These are phyloP conservation scores for Leptinotarsa rubiginosa DNA, from an alignment of 2,888 invertebrate species.

Conservation along the genomic window DNA sequence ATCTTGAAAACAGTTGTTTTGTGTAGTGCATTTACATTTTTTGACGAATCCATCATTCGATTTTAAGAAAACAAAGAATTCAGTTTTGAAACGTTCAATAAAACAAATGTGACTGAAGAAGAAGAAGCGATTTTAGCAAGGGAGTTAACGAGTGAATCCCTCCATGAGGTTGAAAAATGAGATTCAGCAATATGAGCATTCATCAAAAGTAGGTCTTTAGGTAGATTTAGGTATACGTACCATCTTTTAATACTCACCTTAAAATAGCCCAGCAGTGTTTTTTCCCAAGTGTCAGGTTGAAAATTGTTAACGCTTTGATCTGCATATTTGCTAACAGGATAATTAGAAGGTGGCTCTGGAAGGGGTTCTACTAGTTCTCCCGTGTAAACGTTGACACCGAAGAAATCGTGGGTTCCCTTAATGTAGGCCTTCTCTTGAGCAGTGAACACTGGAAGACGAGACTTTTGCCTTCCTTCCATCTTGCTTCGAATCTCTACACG, in stretches of 20 bases:
- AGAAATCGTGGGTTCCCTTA: constrained; percentile 76
- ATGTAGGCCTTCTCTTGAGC: constrained; percentile 71
- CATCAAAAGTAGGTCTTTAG: too few relatives aligned
- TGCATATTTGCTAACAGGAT: constrained; percentile 33
- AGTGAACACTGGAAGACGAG: constrained; percentile 74
- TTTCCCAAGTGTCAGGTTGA: constrained; percentile 38
- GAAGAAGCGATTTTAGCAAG: too few relatives aligned
- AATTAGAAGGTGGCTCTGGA: constrained; percentile 27
- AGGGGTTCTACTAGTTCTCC: constrained; percentile 61
- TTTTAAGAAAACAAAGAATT: too few relatives aligned
- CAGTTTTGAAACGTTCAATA: too few relatives aligned
- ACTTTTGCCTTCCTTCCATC: constrained; percentile 70
- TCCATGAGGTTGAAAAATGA: too few relatives aligned
- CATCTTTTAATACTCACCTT: constrained; percentile 22
- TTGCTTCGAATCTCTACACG: constrained; percentile 71
- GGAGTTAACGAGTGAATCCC: too few relatives aligned
- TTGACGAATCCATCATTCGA: too few relatives aligned
- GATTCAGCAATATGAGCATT: too few relatives aligned
- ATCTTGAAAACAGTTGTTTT: too few relatives aligned
- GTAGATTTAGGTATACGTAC: too few relatives aligned
- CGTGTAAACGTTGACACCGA: constrained; percentile 82
- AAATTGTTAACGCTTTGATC: constrained; percentile 36
- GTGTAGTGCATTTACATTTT: too few relatives aligned
- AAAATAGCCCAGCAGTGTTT: not conserved
- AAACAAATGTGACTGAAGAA: too few relatives aligned